Evolutionary conservation across 2,888 invertebrate species (phyloP), one percentile per base, ranked within the genome.

Genomic region (Hydraecia micacea): DNA sequence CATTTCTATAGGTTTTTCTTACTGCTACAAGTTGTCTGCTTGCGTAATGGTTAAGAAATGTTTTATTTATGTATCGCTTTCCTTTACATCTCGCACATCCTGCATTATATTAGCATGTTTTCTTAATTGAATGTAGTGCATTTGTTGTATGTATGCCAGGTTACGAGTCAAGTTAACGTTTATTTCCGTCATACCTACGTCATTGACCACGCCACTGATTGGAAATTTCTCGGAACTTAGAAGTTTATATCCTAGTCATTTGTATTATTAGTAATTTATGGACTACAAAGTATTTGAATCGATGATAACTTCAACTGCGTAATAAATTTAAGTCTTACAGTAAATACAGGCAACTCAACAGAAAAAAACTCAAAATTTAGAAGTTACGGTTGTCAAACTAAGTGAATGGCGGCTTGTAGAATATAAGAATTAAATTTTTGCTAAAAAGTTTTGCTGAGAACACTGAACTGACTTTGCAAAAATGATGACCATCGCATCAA

Each of bases 101-200:
- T 82, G 77, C 63, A 52, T 75, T 9, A 32, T 42, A 72, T 68
- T 73, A 66, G 49, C 49, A 75, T 73, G 32, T 55, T 72, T 73
- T 77, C 62, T 77, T 70, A 66, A 55, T 73, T 67, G 21, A 66
- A 63, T 77, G 58, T 55, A 28, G n/a, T 63, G 18, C 55, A 55
- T 62, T 52, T 60, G n/a, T 55, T 60, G 2, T 21, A 55, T 72
- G 49, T 58, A 42, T 72, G 28, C 25, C 63, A 84, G 79, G 65
- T 71, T 80, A 71, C 13, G 32, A 32, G 32, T 32, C 32, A 32
- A 32, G 32, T 32, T 32, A 32, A 32, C 32, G 32, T 32, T 32
- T 32, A 77, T 84, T 77, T 84, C 60, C 71, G 75, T 75, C 77
- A 67, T 36, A 68, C 60, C 32, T 67, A 63, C 80, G 80, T 84